Conservation (phyloP, 2,888 invertebrate species). For the Epistrophella euchroma region DNA sequence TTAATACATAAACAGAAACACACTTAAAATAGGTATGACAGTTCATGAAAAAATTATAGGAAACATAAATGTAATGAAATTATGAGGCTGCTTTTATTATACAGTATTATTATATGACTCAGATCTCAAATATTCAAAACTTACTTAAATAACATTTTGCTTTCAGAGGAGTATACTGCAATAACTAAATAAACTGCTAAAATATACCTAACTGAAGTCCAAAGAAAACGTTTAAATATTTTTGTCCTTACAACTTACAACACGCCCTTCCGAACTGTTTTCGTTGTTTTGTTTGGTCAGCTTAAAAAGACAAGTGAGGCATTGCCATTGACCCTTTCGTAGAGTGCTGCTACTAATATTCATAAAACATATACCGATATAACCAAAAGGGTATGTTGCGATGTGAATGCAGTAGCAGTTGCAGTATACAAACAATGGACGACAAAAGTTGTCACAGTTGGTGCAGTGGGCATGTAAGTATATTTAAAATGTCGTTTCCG, state of each 20-base stretch:
- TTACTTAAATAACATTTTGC: no score
- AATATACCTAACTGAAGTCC: no score
- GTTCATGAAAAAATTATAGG: no score
- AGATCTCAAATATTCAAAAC: no score
- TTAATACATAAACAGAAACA: no score
- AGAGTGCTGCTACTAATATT: constrained; percentile 8
- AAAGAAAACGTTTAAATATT: no score
- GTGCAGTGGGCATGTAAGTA: constrained; percentile 37
- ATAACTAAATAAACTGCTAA: neutral
- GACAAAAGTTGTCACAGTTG: constrained; percentile 59
- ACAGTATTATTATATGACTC: no score
- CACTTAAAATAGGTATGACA: no score
- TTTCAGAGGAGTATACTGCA: no score
- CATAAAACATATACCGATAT: constrained; percentile 17
- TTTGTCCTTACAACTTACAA: neutral
- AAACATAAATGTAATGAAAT: no score
- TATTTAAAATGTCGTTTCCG: constrained; percentile 67
- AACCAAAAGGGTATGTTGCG: constrained; percentile 3
- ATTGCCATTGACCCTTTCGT: constrained; percentile 55
- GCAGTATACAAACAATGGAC: neutral
- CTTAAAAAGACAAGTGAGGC: constrained; percentile 26
- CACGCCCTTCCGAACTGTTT: neutral
- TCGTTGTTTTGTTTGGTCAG: constrained; percentile 41
- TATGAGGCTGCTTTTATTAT: no score
- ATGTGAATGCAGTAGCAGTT: no score